These are phyloP conservation scores for Portevinia maculata DNA, from an alignment of 2,888 invertebrate genomes.

Conservation along the genomic window DNA sequence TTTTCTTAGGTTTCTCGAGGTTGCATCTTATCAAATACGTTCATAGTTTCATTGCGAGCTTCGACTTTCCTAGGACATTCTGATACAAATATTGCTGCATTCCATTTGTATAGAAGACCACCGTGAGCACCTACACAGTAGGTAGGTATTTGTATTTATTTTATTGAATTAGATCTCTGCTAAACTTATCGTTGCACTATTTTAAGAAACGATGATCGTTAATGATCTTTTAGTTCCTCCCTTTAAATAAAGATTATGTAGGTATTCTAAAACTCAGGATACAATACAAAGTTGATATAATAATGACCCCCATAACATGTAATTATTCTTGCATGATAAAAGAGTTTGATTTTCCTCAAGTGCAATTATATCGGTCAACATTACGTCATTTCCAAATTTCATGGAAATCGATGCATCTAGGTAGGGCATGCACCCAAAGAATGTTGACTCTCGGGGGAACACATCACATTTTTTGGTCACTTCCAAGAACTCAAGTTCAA, in stretches of 20 bases:
- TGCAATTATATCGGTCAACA: slow-evolving; percentile 48
- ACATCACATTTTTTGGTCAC: slow-evolving; percentile 49
- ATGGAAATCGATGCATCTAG: slow-evolving; percentile 51
- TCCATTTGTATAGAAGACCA: too few relatives aligned
- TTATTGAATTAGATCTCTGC: neutral
- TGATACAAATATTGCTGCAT: too few relatives aligned
- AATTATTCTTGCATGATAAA: slow-evolving; percentile 44
- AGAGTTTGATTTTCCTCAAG: slow-evolving; percentile 8
- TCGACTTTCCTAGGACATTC: too few relatives aligned
- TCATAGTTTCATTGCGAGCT: too few relatives aligned
- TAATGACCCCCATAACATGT: slow-evolving; percentile 17
- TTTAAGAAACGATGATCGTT: neutral
- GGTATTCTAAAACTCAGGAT: neutral
- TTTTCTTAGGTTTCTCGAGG: too few relatives aligned
- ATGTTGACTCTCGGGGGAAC: slow-evolving; percentile 36
- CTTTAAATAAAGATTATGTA: neutral
- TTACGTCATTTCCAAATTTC: slow-evolving; percentile 62
- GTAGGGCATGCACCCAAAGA: slow-evolving; percentile 47
- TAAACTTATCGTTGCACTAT: neutral
- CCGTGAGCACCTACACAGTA: too few relatives aligned
- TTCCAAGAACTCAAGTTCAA: slow-evolving; percentile 65
- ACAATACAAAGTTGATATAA: neutral
- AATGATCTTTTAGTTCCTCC: neutral
- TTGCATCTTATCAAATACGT: too few relatives aligned
- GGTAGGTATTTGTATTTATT: too few relatives aligned